Conservation (phyloP, 2,797 vertebrate species). For the Gymnopithys bicolor region DNA sequence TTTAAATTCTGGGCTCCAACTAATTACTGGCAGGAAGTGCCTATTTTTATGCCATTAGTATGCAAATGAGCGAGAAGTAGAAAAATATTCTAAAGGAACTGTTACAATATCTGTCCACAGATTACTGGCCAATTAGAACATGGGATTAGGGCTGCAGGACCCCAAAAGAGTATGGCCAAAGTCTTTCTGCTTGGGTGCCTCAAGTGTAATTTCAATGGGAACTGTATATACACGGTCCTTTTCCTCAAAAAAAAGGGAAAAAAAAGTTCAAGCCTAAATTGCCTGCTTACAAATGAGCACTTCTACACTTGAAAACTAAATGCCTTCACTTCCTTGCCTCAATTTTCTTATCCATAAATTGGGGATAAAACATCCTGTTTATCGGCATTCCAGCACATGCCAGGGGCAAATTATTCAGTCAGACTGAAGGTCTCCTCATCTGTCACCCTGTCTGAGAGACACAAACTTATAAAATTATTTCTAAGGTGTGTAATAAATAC, state of each 20-base stretch:
- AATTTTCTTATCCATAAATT: conserved; percentile 47
- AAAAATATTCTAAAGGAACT: conserved; percentile 77
- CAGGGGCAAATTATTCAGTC: neutral
- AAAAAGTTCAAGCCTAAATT: conserved; percentile 44
- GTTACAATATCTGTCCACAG: conserved; percentile 74
- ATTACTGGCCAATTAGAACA: conserved; percentile 74
- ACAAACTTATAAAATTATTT: neutral
- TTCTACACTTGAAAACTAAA: conserved; percentile 46
- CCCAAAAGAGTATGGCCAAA: conserved; percentile 62
- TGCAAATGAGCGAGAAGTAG: conserved; percentile 74
- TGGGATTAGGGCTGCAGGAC: conserved; percentile 55
- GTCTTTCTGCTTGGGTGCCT: conserved; percentile 64
- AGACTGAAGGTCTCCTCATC: neutral
- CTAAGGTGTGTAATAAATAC: neutral
- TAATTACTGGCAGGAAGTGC: conserved; percentile 77
- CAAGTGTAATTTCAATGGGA: conserved; percentile 59
- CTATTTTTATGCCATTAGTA: conserved; percentile 76
- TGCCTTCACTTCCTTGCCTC: conserved; percentile 47
- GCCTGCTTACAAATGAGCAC: conserved; percentile 60
- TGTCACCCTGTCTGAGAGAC: neutral
- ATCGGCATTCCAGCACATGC: neutral
- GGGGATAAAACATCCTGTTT: conserved; percentile 42
- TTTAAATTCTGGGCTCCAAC: conserved; percentile 71
- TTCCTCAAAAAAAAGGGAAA: neutral
- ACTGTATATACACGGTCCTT: conserved; percentile 43